Percentiles rank a stretch among this genome's conserved stretches.
These are phyloP conservation scores for Arothron firmamentum DNA, from an alignment of 2,113 vertebrate species.

Conservation along the genomic window DNA sequence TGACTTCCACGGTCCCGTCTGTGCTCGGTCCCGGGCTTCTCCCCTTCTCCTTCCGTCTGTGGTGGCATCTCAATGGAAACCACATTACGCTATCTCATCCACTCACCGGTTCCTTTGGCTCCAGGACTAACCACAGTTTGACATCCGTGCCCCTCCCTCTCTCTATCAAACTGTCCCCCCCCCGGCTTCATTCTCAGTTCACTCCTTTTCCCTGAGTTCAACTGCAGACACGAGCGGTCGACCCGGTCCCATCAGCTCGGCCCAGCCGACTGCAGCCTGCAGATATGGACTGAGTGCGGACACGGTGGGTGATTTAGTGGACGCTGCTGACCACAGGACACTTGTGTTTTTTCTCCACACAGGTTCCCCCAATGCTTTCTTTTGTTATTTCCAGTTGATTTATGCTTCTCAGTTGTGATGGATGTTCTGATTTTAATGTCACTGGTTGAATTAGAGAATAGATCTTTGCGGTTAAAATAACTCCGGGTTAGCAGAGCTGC, in stretches of 20 bases:
- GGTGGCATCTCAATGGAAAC: conserved; percentile 62
- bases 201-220: conserved; percentile 24
- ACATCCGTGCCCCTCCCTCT: conserved; percentile 18
- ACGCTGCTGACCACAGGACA: conserved; percentile 42
- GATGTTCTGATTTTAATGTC: too few species aligned
- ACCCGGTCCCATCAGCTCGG: conserved; percentile 29
- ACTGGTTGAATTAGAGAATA: not conserved
- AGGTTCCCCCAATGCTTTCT: conserved; percentile 18
- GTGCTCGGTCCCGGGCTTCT: conserved; percentile 15
- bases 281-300: conserved; percentile 59
- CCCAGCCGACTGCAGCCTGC: conserved; percentile 53
- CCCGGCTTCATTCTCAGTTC: conserved; percentile 43
- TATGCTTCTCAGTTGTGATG: too few species aligned
- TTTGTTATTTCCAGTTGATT: conserved; percentile 2
- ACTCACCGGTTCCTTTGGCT: conserved; percentile 70
- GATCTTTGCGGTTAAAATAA: not conserved
- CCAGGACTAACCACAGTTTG: conserved; percentile 51
- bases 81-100: conserved; percentile 69
- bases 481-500: not conserved
- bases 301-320: conserved; percentile 65
- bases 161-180: conserved; percentile 22
- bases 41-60: conserved; percentile 6
- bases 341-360: conserved; percentile 51
- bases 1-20: conserved; percentile 38
- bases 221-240: conserved; percentile 10